These are phyloP conservation scores for Hermaeophaga mercurialis DNA, from an alignment of 2,888 invertebrate species.

Conservation along the genomic window DNA sequence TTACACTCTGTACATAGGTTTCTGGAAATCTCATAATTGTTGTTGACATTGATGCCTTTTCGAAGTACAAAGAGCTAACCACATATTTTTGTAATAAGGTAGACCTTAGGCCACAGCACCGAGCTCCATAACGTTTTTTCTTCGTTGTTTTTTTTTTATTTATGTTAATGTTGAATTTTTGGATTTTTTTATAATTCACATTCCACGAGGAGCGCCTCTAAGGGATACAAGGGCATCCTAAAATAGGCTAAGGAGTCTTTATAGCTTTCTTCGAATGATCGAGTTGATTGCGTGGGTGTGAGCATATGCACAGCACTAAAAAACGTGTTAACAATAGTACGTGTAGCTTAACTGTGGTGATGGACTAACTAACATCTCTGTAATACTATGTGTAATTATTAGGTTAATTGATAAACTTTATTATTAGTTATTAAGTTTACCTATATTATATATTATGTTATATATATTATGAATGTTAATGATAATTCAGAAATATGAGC, in stretches of 20 bases:
- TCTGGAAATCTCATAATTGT: conserved; percentile 48
- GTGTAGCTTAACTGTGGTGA: conserved; percentile 57
- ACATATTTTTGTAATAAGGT: conserved; percentile 52
- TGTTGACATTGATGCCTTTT: conserved; percentile 59
- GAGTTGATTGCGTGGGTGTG: conserved; percentile 18
- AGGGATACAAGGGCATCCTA: conserved; percentile 61
- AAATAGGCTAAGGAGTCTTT: conserved; percentile 45
- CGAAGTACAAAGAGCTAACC: conserved; percentile 57
- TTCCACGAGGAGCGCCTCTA: conserved; percentile 58
- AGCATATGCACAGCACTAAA: conserved; percentile 33
- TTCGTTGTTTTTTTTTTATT: conserved; percentile 43
- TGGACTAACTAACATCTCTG: conserved; percentile 57
- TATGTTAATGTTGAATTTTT: conserved; percentile 45
- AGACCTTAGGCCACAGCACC: conserved; percentile 50
- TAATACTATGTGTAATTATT: conserved; percentile 55
- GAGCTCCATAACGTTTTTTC: conserved; percentile 41
- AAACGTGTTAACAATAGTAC: conserved; percentile 33
- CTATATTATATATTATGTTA: conserved; percentile 49
- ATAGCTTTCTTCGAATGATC: conserved; percentile 30
- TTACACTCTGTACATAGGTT: conserved; percentile 48
- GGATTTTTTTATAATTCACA: conserved; percentile 51
- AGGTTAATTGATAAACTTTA: conserved; percentile 44
- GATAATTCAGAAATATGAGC: conserved; percentile 42
- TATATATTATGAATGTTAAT: conserved; percentile 43
- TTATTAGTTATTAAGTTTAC: conserved; percentile 52